Conservation (phyloP, 1,140 invertebrate genomes). For the Dinoponera quadriceps region DNA sequence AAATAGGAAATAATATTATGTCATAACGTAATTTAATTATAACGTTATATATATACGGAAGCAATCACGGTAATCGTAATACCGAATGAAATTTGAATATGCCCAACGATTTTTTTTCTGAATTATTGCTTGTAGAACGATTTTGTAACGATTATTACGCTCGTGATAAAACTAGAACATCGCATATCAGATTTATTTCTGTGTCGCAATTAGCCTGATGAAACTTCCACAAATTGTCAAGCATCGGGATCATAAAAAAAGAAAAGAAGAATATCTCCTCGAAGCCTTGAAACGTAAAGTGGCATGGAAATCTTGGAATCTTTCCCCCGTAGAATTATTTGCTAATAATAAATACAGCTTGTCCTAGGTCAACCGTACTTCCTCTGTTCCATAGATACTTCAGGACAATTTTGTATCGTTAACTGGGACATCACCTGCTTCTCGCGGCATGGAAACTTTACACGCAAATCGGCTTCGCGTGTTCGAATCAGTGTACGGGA, state of each 20-base stretch:
- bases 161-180: neutral
- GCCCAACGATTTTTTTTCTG: neutral
- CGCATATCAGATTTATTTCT: neutral
- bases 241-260: neutral
- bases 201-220: neutral
- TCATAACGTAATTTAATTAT: constrained; percentile 12
- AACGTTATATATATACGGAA: no score
- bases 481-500: neutral
- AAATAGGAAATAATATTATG: neutral
- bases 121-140: neutral
- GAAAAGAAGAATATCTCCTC: neutral
- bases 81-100: neutral
- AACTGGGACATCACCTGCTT: no score
- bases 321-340: constrained; percentile 4
- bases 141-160: constrained; percentile 16
- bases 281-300: neutral
- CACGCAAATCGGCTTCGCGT: no score
- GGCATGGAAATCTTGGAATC: neutral
- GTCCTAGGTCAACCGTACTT: no score
- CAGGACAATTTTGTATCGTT: no score
- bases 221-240: neutral
- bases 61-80: constrained; percentile 6
- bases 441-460: no score
- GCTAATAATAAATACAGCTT: neutral
- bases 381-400: no score